Evolutionary conservation across 2,113 vertebrate genomes (phyloP), one percentile per base, ranked within the genome.

Genomic region (Pelobates fuscus): DNA sequence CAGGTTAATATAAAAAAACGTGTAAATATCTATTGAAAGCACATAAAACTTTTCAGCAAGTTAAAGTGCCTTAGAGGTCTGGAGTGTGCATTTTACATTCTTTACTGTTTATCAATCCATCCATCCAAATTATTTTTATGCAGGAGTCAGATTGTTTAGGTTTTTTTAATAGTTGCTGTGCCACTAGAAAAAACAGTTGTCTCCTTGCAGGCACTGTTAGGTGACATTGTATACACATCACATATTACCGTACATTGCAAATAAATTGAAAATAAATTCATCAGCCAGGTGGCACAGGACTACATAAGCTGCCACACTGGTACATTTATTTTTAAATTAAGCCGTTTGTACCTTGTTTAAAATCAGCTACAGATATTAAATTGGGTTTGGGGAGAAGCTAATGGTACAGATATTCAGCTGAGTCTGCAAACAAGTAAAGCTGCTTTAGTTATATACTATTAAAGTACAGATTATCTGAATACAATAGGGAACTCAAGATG

Each of bases 401-500:
- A 46, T 46, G 12, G 17, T 18, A 49, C 3, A 18, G 44, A 49
- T 18, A 49, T 49, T 49, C 4, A 15, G 44, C 44, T 49, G 44
- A 55, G 21, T 55, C 21, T 55, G n/a, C n/a, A 55, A 55, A 55
- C 18, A 55, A 55, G 52, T 55, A 55, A 20, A 21, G 52, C 17
- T n/a, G 21, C 17, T 55, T 55, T 55, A 23, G 52, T 23, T 55
- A 55, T 55, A 20, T 55, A 55, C 20, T 55, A 23, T 23, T 55
- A 55, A 55, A 3, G 52, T 23, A 55, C 8, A 55, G 20, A 55
- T 55, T 6, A 55, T 5, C 52, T 55, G n/a, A 55, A 23, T 23
- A 55, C 17, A 55, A 17, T 10, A 21, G 52, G 8, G 44, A 14
- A 49, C 32, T 6, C 5, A 37, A 6, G 32, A 10, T 37, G 8